Conservation (phyloP, 37 sponge, comb jelly and placozoan genomes). For the Spongilla lacustris region DNA sequence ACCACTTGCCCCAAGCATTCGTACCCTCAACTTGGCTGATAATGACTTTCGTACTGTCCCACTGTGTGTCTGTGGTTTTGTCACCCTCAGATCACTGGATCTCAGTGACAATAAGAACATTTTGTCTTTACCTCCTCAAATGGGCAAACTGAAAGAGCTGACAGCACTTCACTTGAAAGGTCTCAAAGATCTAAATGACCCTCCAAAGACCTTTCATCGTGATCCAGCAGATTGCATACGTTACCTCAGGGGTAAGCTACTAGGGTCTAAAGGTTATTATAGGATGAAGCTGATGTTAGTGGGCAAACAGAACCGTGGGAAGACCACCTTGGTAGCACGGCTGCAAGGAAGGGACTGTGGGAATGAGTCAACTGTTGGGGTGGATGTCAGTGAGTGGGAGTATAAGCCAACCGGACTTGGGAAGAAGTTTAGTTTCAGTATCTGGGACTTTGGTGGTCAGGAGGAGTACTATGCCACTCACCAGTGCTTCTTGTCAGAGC, state of each 20-base stretch:
- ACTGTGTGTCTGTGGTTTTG: constrained; percentile 81
- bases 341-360: constrained; percentile 69
- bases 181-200: constrained; percentile 84
- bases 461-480: constrained; percentile 88
- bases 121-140: constrained; percentile 69
- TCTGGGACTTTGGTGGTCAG: constrained; percentile 91
- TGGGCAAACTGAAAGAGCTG: constrained; percentile 76
- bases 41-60: constrained; percentile 80
- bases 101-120: constrained; percentile 80
- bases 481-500: constrained; percentile 82
- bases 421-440: constrained; percentile 62
- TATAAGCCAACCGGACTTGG: constrained; percentile 54
- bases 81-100: constrained; percentile 57
- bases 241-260: constrained; percentile 83
- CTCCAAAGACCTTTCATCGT: constrained; percentile 59
- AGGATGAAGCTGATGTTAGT: constrained; percentile 96
- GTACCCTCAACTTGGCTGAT: constrained; percentile 72
- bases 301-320: constrained; percentile 85
- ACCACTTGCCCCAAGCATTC: constrained; percentile 60
- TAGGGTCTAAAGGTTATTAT: constrained; percentile 75
- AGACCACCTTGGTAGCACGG: constrained; percentile 88
- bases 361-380: constrained; percentile 93
- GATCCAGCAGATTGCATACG: constrained; percentile 67
- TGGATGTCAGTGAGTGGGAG: constrained; percentile 84
- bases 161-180: constrained; percentile 48